Evolutionary conservation across 2,888 invertebrate genomes (phyloP).

Genomic region (Scotopteryx bipunctaria): DNA sequence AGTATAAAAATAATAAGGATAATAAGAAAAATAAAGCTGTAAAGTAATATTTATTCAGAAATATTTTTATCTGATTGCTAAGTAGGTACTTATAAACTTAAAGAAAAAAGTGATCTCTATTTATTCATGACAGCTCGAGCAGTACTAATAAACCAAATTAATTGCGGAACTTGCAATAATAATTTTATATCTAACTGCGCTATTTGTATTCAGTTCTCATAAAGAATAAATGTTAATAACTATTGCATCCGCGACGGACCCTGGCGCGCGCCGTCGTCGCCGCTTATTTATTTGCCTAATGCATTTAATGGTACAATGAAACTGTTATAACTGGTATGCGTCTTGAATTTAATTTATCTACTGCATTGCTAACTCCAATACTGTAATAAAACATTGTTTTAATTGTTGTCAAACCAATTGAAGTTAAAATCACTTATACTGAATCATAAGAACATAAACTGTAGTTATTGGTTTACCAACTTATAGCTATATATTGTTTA

Average conservation of each 20-base stretch:
- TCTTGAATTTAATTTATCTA: constrained; percentile 55
- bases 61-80: too few relatives aligned
- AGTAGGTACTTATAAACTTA: too few relatives aligned
- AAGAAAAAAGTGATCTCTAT: too few relatives aligned
- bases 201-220: constrained; percentile 17
- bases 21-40: too few relatives aligned
- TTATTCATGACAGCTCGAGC: too few relatives aligned
- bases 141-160: neutral
- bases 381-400: constrained; percentile 22
- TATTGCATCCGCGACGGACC: constrained; percentile 26
- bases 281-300: constrained; percentile 52
- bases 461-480: neutral
- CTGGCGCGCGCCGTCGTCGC: constrained; percentile 23
- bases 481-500: neutral
- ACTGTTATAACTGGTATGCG: constrained; percentile 55
- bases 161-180: neutral
- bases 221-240: constrained; percentile 22
- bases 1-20: too few relatives aligned
- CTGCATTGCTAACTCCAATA: constrained; percentile 48
- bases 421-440: constrained; percentile 2
- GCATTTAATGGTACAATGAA: constrained; percentile 60
- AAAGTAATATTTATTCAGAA: too few relatives aligned
- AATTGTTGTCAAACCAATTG: constrained; percentile 7
- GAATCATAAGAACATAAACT: neutral
- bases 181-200: neutral